Base-by-base conservation (phyloP, 2,113 vertebrate genomes). In the Rhegmatorhina hoffmannsi region DNA sequence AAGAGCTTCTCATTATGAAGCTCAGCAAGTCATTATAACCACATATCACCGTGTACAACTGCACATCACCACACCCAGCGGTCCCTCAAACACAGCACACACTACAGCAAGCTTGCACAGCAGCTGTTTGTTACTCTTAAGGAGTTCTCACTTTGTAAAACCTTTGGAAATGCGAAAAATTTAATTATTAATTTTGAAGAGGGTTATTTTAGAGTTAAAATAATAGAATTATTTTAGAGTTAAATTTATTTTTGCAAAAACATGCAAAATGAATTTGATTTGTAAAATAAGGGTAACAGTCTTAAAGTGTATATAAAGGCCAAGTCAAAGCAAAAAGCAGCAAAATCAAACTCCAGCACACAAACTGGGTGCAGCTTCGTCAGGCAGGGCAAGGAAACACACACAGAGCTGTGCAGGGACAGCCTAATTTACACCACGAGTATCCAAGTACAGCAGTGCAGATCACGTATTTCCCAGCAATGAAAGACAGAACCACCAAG, bases 371-470 rank as follows among this genome's bases (percentile, higher is more conserved):
- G 58, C 33, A 33, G 24, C 34, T 68, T 47, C 26, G 36, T 26
- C 53, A 59, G 69, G n/a, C 8, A 79, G 34, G 49, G 6, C 58
- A 66, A 64, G 11, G 19, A 86, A 80, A 56, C 13, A 75, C 8
- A 46, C 10, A 10, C 1, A 15, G 11, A 6, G 4, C 73, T 53
- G 56, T 1, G 0, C 16, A 60, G 40, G 18, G 75, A 26, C 0
- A 94, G 52, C 8, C 8, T 38, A 26, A 64, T 44, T 59, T 44
- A 52, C 25, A 62, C 13, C 31, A 1, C 0, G 3, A 36, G 34
- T 34, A 73, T 49, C 28, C 2, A 6, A 3, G 11, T 38, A 5
- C 14, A 3, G 24, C 31, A 59, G 26, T 28, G 38, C 38, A 73
- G 46, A 26, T 76, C 70, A 50, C 17, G 17, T 25, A 34, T 28